A percentile compares a stretch with the other conserved stretches of the same genome.
Conservation (phyloP, 2,888 invertebrate species). For the Sinodicranocentrus sp. region DNA sequence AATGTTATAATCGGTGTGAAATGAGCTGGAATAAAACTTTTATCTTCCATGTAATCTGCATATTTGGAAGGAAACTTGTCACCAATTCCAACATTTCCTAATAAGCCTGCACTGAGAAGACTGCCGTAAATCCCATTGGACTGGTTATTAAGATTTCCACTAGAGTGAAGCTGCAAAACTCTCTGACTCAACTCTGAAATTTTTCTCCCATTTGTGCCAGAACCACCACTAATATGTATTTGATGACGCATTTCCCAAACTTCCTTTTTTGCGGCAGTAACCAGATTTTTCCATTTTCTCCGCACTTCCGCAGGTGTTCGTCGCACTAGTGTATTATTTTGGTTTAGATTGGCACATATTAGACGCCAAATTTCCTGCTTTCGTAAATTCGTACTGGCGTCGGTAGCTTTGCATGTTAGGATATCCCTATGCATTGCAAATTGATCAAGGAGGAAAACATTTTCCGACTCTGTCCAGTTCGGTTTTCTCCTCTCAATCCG, state of each 20-base stretch:
- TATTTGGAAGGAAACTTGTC: conserved; percentile 70
- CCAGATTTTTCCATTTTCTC: conserved; percentile 76
- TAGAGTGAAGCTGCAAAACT: conserved; percentile 75
- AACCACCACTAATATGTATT: conserved; percentile 70
- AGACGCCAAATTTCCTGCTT: conserved; percentile 77
- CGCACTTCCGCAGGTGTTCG: conserved; percentile 76
- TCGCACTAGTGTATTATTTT: conserved; percentile 75
- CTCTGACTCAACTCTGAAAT: conserved; percentile 76
- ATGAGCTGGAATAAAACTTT: conserved; percentile 72
- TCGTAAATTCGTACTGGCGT: conserved; percentile 75
- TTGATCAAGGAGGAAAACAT: conserved; percentile 76
- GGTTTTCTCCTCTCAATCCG: conserved; percentile 65
- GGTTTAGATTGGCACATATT: conserved; percentile 76
- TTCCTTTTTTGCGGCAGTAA: conserved; percentile 76
- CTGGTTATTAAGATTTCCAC: conserved; percentile 67
- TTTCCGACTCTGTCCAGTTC: conserved; percentile 74
- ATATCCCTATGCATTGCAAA: conserved; percentile 76
- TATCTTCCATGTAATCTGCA: conserved; percentile 70
- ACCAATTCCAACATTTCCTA: conserved; percentile 57
- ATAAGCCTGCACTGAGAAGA: conserved; percentile 64
- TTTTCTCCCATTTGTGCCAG: conserved; percentile 71
- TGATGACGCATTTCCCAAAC: conserved; percentile 76
- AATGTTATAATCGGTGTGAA: conserved; percentile 76
- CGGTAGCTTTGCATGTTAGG: conserved; percentile 76
- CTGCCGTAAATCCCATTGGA: conserved; percentile 69